Evolutionary conservation across 2,888 invertebrate species (phyloP).

Genomic region (Nomada ruficornis): DNA sequence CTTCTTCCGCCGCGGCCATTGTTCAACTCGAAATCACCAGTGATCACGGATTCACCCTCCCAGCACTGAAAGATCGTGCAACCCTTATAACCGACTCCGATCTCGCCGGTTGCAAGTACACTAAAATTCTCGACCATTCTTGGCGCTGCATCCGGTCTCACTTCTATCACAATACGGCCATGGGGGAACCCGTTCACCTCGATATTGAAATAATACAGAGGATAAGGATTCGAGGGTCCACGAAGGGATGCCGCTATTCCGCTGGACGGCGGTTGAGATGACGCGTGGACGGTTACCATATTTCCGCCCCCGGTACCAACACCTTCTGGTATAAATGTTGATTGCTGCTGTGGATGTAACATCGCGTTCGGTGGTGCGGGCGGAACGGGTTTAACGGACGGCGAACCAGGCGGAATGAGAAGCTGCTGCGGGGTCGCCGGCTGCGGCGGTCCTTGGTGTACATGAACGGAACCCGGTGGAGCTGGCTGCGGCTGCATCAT

Average conservation of each 20-base stretch:
- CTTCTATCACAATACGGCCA: slow-evolving; percentile 91
- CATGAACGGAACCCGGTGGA: slow-evolving; percentile 82
- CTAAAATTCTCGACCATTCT: slow-evolving; percentile 93
- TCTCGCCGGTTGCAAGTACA: slow-evolving; percentile 89
- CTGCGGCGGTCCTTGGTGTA: slow-evolving; percentile 82
- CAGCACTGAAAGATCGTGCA: slow-evolving; percentile 93
- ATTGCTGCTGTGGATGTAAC: slow-evolving; percentile 79
- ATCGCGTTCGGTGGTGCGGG: slow-evolving; percentile 78
- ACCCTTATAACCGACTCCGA: slow-evolving; percentile 91
- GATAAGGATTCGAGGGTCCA: slow-evolving; percentile 87
- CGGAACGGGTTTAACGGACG: slow-evolving; percentile 78
- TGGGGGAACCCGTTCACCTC: slow-evolving; percentile 89
- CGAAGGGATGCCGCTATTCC: slow-evolving; percentile 82
- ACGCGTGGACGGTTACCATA: slow-evolving; percentile 84
- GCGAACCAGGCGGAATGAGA: slow-evolving; percentile 81
- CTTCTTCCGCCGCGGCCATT: slow-evolving; percentile 92
- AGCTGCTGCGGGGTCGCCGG: slow-evolving; percentile 76
- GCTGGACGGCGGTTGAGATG: slow-evolving; percentile 81
- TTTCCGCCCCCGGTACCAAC: slow-evolving; percentile 69
- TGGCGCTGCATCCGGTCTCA: slow-evolving; percentile 91
- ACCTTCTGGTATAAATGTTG: slow-evolving; percentile 65
- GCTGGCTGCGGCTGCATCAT: slow-evolving; percentile 74
- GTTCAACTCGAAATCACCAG: slow-evolving; percentile 92
- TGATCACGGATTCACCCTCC: slow-evolving; percentile 93
- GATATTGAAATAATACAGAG: slow-evolving; percentile 91